Conservation (phyloP, 1,140 invertebrate genomes). For the Neodiprion fabricii region DNA sequence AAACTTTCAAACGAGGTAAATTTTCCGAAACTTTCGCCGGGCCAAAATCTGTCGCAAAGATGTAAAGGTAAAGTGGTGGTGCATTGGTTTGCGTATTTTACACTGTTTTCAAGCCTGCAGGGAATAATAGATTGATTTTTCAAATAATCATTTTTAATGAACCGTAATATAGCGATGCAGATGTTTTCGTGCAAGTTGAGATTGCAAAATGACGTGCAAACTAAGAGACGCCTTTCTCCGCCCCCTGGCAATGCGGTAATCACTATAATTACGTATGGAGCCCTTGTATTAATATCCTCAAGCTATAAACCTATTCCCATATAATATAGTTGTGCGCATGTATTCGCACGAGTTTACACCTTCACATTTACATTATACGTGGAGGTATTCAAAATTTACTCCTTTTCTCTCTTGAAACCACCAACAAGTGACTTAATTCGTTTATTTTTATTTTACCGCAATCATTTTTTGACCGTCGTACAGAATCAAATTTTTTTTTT, state of each 20-base stretch:
- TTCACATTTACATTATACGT: too few species aligned
- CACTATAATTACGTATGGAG: constrained; percentile 63
- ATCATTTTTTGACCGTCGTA: too few species aligned
- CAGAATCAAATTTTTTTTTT: not conserved
- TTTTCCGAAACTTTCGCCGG: too few species aligned
- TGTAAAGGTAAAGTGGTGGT: too few species aligned
- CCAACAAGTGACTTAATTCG: too few species aligned
- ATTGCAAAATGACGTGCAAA: constrained; percentile 63
- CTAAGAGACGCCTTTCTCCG: constrained; percentile 60
- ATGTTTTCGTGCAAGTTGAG: constrained; percentile 41
- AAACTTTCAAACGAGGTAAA: not conserved
- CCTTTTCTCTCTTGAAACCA: too few species aligned
- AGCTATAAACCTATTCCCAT: constrained; percentile 34
- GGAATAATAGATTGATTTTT: too few species aligned
- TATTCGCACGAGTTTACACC: not conserved
- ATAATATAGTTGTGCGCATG: not conserved
- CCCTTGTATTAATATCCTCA: constrained; percentile 62
- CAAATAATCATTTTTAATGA: not conserved
- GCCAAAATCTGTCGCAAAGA: too few species aligned
- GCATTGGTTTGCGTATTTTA: too few species aligned
- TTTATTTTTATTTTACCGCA: too few species aligned
- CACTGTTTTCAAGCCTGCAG: too few species aligned
- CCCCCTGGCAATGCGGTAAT: constrained; percentile 62
- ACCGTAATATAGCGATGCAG: not conserved
- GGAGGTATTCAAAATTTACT: too few species aligned